phyloP scores from a whole-genome alignment of 2,888 invertebrate species.

The Polietes domitor region DNA sequence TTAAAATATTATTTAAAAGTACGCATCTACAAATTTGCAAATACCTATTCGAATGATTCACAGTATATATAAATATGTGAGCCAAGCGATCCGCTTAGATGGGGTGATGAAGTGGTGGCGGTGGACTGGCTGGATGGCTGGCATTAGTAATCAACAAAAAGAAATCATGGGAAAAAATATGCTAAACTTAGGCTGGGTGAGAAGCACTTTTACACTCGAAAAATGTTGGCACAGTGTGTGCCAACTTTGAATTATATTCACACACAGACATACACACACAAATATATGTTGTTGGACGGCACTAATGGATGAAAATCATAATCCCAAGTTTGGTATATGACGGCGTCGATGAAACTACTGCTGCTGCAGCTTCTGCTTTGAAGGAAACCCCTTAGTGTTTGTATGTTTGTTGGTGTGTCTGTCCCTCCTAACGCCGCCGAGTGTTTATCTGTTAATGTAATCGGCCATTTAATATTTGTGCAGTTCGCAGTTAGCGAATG shows the following conservation, averaged over 20 bases:
- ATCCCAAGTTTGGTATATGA: slow-evolving; percentile 41
- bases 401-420: not conserved
- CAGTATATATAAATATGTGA: not conserved
- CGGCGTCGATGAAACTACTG: not conserved
- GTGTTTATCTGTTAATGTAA: slow-evolving; percentile 50
- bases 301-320: slow-evolving; percentile 49
- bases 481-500: slow-evolving; percentile 33
- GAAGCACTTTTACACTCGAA: slow-evolving; percentile 57
- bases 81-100: not conserved
- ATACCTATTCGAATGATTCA: no score
- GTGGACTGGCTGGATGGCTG: not conserved
- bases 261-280: slow-evolving; percentile 31
- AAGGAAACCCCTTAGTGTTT: not conserved
- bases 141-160: slow-evolving; percentile 23
- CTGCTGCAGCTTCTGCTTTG: not conserved
- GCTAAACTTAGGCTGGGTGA: slow-evolving; percentile 40
- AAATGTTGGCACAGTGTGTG: slow-evolving; percentile 58
- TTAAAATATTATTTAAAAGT: no score
- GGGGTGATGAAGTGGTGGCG: not conserved
- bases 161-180: slow-evolving; percentile 32
- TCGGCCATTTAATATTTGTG: slow-evolving; percentile 49
- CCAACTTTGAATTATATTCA: slow-evolving; percentile 43
- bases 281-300: slow-evolving; percentile 1
- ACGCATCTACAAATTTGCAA: no score
- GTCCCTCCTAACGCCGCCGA: not conserved